Evolutionary conservation across 2,113 vertebrate genomes (phyloP).

Genomic region (Progne subis): DNA sequence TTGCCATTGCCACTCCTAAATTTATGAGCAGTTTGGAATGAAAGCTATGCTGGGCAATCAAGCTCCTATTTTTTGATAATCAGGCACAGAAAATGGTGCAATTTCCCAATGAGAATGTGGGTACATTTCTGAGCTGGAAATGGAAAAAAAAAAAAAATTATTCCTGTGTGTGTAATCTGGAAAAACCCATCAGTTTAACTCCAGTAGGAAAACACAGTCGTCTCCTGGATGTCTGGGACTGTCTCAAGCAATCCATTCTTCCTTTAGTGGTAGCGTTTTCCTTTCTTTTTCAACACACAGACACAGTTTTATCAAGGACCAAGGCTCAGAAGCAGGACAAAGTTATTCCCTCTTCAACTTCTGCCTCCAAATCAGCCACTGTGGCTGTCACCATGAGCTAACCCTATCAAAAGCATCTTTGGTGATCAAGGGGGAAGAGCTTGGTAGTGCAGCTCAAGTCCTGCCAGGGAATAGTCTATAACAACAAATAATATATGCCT

Average conservation of each 20-base stretch:
- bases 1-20: background rate
- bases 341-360: background rate
- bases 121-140: conserved; percentile 14
- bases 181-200: conserved; percentile 7
- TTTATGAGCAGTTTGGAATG: background rate
- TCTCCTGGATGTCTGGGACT: background rate
- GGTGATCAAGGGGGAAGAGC: background rate
- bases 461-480: background rate
- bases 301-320: background rate
- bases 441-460: background rate
- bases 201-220: background rate
- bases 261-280: background rate
- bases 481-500: background rate
- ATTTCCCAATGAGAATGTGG: background rate
- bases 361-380: background rate
- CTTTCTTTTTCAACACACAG: background rate
- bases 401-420: background rate
- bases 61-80: background rate
- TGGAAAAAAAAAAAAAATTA: background rate
- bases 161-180: background rate
- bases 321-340: background rate
- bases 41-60: background rate
- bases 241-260: background rate
- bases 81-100: background rate
- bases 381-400: background rate